These are phyloP conservation scores for Carabus problematicus DNA, from an alignment of 2,888 invertebrate genomes.

Conservation along the genomic window DNA sequence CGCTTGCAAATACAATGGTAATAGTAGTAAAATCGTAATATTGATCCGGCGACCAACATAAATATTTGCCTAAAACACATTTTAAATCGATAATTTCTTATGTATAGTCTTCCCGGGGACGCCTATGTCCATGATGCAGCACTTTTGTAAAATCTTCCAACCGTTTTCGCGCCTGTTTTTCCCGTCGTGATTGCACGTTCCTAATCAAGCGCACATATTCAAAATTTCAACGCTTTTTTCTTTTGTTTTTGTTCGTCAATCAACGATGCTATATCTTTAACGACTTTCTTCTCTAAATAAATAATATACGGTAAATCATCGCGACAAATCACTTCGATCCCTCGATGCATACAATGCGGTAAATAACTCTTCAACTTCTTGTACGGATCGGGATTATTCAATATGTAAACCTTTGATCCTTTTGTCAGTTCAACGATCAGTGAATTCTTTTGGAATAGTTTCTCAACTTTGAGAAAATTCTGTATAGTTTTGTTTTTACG, in stretches of 20 bases:
- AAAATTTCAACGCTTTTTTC: too few relatives aligned
- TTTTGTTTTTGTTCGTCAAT: conserved; percentile 22
- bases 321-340: conserved; percentile 26
- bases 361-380: conserved; percentile 31
- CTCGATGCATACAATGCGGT: conserved; percentile 21
- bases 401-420: conserved; percentile 31
- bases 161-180: too few relatives aligned
- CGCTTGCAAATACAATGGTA: too few relatives aligned
- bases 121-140: too few relatives aligned
- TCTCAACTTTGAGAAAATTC: conserved; percentile 33
- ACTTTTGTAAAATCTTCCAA: too few relatives aligned
- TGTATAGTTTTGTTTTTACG: conserved; percentile 30
- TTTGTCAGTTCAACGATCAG: conserved; percentile 20
- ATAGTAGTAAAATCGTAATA: too few relatives aligned
- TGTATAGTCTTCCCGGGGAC: too few relatives aligned
- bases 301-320: conserved; percentile 38
- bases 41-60: too few relatives aligned
- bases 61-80: too few relatives aligned
- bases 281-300: conserved; percentile 35
- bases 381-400: conserved; percentile 38
- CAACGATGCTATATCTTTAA: conserved; percentile 23
- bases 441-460: conserved; percentile 32
- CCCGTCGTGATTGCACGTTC: background rate
- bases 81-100: too few relatives aligned
- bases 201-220: background rate